Percentiles rank a stretch among this genome's conserved stretches.
These are phyloP conservation scores for Threskiornis aethiopicus DNA, from an alignment of 2,797 vertebrate species.

Conservation along the genomic window DNA sequence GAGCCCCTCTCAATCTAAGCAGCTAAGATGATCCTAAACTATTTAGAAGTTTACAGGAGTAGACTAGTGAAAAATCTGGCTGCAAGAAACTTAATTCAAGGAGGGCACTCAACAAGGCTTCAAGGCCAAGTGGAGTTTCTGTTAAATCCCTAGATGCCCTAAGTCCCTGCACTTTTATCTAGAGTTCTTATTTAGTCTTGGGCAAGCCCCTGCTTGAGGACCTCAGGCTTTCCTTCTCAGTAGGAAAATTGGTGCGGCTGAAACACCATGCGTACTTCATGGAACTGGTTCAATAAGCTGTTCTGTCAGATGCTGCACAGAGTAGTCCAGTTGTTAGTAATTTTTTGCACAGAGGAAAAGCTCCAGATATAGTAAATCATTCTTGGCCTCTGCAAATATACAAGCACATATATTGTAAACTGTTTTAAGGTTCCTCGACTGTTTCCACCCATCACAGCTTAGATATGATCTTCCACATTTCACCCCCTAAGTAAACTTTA, in stretches of 20 bases:
- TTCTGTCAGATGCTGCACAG: constrained; percentile 38
- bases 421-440: constrained; percentile 45
- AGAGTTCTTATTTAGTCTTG: background rate
- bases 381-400: constrained; percentile 47
- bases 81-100: background rate
- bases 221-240: background rate
- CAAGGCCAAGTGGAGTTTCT: background rate
- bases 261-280: background rate
- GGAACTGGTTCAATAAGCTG: constrained; percentile 13
- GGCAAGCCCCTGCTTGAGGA: background rate
- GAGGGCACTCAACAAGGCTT: background rate
- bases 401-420: constrained; percentile 48
- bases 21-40: background rate
- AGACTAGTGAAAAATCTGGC: background rate
- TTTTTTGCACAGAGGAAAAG: constrained; percentile 37
- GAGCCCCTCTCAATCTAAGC: background rate
- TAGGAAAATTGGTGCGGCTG: background rate
- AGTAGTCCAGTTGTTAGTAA: background rate
- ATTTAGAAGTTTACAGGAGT: background rate
- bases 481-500: constrained; percentile 58
- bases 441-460: constrained; percentile 33
- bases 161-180: background rate
- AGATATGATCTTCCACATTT: constrained; percentile 61
- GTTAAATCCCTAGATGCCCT: background rate
- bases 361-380: constrained; percentile 46